Conservation (phyloP, 2,113 vertebrate species). For the Leucopternis melanops region DNA sequence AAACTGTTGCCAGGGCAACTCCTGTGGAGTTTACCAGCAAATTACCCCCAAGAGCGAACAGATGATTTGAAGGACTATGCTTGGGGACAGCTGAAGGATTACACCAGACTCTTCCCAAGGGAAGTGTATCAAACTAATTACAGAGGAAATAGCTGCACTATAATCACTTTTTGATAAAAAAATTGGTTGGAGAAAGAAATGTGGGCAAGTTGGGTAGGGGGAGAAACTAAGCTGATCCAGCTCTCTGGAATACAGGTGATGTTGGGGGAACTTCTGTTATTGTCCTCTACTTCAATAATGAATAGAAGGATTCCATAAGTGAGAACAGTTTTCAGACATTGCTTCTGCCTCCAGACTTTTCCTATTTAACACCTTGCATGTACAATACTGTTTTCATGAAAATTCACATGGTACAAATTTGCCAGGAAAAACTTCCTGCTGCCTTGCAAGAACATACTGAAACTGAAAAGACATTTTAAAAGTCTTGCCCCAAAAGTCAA, state of each 20-base stretch:
- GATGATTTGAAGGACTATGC: neutral
- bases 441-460: neutral
- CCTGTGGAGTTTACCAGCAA: neutral
- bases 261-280: rapidly evolving
- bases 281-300: neutral
- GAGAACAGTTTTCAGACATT: neutral
- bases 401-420: neutral
- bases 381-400: neutral
- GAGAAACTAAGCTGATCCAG: neutral
- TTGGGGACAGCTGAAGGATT: neutral
- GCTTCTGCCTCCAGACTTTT: neutral
- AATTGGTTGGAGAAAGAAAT: neutral
- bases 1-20: neutral
- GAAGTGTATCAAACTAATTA: neutral
- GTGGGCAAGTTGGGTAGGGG: neutral
- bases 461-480: neutral
- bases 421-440: neutral
- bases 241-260: neutral
- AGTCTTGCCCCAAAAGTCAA: neutral
- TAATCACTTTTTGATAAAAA: neutral
- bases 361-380: neutral
- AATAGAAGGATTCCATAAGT: neutral
- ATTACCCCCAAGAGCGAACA: neutral
- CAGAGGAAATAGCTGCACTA: neutral
- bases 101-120: neutral